Base-by-base conservation (phyloP, 2,888 invertebrate species). In the Branchipolynoe longqiensis region DNA sequence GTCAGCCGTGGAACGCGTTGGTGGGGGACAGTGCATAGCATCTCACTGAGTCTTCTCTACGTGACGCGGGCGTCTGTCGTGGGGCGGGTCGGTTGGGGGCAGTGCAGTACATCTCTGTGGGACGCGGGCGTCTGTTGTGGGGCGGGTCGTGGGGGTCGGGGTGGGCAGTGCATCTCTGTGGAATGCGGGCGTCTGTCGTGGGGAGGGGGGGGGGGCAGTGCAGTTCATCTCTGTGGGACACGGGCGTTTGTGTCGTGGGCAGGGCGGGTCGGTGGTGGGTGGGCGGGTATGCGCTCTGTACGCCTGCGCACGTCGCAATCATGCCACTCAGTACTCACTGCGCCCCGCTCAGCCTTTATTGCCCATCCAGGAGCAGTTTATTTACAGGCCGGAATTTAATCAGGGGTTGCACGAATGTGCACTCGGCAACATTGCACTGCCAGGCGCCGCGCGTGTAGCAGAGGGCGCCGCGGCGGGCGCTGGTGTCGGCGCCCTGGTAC, bases 351-450 rank as follows among this genome's bases (percentile, higher is more conserved):
- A 14, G 38, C 14, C 25, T 69, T 69, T 69, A 69, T 69, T 33
- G 36, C 36, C 36, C 69, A 69, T 69, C 69, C 69, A 69, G 69
- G 36, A 69, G 18, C 36, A 69, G 69, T 69, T 69, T 69, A 8
- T 69, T 38, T 69, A 69, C 69, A 69, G 36, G 33, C 3, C 33
- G 69, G 38, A 69, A 69, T 69, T 69, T 69, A 36, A 69, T 69
- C 69, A 38, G 38, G 69, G 69, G 33, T 22, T 38, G 38, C 69
- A 33, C 36, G 69, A 69, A 69, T 36, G 36, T 38, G 18, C 69
- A 69, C 69, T 69, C 69, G 12, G 8, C 69, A 14, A 62, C 28
- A 25, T 2, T 31, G 12, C 28, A 18, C 59, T 25, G 25, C 59
- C n/a, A n/a, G 14, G 25, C 25, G 28, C 62, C 31, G 1, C 28